phyloP scores from a whole-genome alignment of 2,113 vertebrate genomes.

The Triplophysa tibetana region DNA sequence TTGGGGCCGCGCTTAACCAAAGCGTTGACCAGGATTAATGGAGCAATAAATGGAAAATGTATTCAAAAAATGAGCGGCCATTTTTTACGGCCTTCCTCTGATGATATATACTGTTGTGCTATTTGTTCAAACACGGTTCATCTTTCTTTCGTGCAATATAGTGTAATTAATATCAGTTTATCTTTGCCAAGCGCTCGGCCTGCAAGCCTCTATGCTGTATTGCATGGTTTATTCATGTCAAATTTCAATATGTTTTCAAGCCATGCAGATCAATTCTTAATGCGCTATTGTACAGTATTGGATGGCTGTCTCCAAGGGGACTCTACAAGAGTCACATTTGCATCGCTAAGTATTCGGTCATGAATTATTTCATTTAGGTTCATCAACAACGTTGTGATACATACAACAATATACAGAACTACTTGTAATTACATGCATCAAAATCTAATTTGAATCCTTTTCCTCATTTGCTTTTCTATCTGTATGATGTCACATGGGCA shows the following conservation, averaged over 20 bases:
- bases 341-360: slow-evolving; percentile 20
- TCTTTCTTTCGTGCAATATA: slow-evolving; percentile 31
- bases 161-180: slow-evolving; percentile 52
- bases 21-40: slow-evolving; percentile 36
- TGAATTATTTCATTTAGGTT: slow-evolving; percentile 41
- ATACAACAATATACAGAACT: not conserved
- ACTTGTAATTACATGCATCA: not conserved
- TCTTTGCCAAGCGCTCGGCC: slow-evolving; percentile 41
- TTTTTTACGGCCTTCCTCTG: slow-evolving; percentile 41
- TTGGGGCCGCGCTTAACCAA: slow-evolving; percentile 41
- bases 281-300: not conserved
- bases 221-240: slow-evolving; percentile 56
- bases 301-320: slow-evolving; percentile 5
- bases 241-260: slow-evolving; percentile 49
- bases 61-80: slow-evolving; percentile 40
- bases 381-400: slow-evolving; percentile 21
- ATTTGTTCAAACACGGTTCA: slow-evolving; percentile 43
- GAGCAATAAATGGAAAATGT: slow-evolving; percentile 41
- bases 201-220: slow-evolving; percentile 38
- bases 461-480: slow-evolving; percentile 12
- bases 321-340: not conserved
- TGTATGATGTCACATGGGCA: not conserved
- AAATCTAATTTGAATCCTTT: slow-evolving; percentile 13
- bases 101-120: slow-evolving; percentile 39
- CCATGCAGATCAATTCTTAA: slow-evolving; percentile 40